Evolutionary conservation across 2,113 vertebrate species (phyloP).

Genomic region (Thalassarche chlororhynchos): DNA sequence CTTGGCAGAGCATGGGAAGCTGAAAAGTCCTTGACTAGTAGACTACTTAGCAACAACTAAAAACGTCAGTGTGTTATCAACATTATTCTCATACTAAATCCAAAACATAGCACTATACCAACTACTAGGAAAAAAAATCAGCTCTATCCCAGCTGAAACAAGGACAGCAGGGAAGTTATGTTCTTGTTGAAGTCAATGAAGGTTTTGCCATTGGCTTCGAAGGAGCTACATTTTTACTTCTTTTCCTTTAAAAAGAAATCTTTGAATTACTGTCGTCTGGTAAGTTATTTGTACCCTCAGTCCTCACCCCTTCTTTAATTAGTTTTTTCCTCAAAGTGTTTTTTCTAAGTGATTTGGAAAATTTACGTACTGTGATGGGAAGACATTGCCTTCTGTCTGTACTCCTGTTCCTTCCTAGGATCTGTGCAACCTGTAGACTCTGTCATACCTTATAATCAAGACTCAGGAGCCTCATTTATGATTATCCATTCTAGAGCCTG

Average conservation of each 20-base stretch:
- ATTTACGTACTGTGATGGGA: background rate
- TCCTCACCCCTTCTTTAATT: background rate
- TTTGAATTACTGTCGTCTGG: background rate
- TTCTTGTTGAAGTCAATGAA: background rate
- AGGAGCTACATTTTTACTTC: background rate
- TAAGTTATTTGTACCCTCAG: background rate
- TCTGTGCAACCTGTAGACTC: background rate
- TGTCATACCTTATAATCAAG: background rate
- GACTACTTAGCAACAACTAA: too few species aligned
- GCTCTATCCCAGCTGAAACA: too few species aligned
- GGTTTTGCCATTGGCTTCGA: background rate
- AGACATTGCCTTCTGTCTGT: background rate
- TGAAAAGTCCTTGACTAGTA: too few species aligned
- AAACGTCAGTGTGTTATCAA: too few species aligned
- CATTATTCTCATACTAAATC: too few species aligned
- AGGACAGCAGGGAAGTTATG: background rate
- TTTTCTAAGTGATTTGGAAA: background rate
- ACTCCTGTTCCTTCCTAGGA: background rate
- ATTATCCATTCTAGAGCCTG: background rate
- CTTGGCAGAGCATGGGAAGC: too few species aligned
- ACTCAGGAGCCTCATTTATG: background rate
- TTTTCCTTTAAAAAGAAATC: background rate
- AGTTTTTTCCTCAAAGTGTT: background rate
- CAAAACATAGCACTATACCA: too few species aligned
- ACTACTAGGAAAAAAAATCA: too few species aligned